Evolutionary conservation across 2,797 vertebrate species (phyloP), one percentile per base, ranked within the genome.

Genomic region (Notolepis coatsorum): DNA sequence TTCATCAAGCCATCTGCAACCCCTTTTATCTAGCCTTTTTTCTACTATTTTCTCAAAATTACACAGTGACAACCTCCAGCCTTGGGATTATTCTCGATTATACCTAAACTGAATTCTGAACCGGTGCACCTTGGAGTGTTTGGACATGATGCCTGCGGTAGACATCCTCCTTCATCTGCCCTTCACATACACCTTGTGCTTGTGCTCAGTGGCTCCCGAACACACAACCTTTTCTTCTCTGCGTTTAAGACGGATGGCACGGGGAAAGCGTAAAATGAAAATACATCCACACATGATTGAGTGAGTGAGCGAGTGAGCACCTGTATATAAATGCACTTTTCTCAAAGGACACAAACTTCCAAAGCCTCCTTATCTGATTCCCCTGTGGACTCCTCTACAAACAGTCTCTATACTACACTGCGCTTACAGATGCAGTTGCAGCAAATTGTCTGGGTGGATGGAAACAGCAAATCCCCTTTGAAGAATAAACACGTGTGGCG

Each of bases 401-500:
- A 62, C 39, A 20, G 33, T 45, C 51, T 73, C 21, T 37, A 57
- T 58, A 56, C 52, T 66, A 68, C 51, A 70, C 65, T 71, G 68
- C 27, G 17, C 72, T n/a, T 72, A 63, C 63, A 60, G 31, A 75
- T 71, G 45, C 45, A 13, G 51, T 62, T 54, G 65, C 62, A 68
- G 58, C 59, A 82, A 78, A 84, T 41, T 80, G 73, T 77, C 65
- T 68, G 58, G 25, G 58, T 67, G 30, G 65, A 68, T 69, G 51
- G 50, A 79, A 81, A 82, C 54, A 75, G 66, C 46, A 81, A 77
- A 77, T 69, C 67, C 59, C 70, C 70, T 77, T 25, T 73, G 54
- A 79, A 82, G 71, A 80, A 64, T 70, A 83, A 81, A 77, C 68
- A 79, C 37, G 69, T 84, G 69, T 81, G 79, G 75, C 77, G 71